Evolutionary conservation across 2,797 vertebrate genomes (phyloP).

Genomic region (Myotis myotis): DNA sequence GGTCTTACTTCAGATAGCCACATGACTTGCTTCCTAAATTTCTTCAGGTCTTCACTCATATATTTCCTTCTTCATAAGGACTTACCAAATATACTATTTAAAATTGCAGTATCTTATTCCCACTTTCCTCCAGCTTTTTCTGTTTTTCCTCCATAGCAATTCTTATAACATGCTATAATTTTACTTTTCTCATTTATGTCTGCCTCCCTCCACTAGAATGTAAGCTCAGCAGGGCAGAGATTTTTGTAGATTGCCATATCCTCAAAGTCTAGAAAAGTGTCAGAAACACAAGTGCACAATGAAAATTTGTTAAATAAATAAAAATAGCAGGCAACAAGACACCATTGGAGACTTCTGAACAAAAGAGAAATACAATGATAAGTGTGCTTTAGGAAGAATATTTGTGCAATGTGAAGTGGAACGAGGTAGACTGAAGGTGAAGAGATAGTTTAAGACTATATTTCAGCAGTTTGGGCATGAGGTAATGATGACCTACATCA

Average conservation of each 20-base stretch:
- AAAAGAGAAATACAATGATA: conserved; percentile 14
- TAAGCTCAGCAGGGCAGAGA: not conserved
- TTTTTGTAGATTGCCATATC: not conserved
- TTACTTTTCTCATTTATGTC: conserved; percentile 3
- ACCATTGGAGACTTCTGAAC: not conserved
- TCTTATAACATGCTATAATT: not conserved
- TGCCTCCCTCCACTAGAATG: not conserved
- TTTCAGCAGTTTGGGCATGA: not conserved
- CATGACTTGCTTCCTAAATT: not conserved
- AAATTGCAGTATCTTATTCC: not conserved
- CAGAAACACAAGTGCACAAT: not conserved
- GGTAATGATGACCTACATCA: not conserved
- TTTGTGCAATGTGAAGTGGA: not conserved
- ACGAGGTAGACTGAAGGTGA: not conserved
- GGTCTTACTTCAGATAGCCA: not conserved
- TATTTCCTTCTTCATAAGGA: not conserved
- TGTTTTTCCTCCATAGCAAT: not conserved
- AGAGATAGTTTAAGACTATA: not conserved
- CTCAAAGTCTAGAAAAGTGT: conserved; percentile 21
- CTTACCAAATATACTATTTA: not conserved
- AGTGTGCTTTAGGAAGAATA: not conserved
- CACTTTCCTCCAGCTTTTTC: not conserved
- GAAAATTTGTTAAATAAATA: conserved; percentile 30
- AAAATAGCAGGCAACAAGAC: not conserved
- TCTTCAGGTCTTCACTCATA: not conserved